phyloP scores from a whole-genome alignment of 2,113 vertebrate genomes.

The Ibidorhyncha struthersii region DNA sequence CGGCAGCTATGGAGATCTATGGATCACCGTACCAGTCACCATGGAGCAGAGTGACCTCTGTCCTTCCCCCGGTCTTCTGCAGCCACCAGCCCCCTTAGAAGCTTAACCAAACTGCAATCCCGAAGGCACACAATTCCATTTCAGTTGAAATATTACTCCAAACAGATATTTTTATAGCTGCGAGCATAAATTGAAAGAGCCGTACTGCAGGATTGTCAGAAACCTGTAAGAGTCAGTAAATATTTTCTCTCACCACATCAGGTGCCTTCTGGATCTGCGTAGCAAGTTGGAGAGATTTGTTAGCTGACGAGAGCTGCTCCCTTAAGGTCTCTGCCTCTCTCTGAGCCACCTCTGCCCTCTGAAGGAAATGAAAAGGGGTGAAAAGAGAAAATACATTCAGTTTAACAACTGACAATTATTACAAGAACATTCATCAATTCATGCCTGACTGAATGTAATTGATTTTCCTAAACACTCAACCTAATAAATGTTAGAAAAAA shows the following conservation, averaged over 20 bases:
- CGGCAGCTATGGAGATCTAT: neutral
- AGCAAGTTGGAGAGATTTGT: conserved; percentile 88
- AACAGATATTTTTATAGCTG: conserved; percentile 33
- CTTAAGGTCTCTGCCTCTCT: conserved; percentile 90
- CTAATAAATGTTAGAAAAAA: conserved; percentile 85
- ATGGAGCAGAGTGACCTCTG: neutral
- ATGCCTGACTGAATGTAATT: conserved; percentile 85
- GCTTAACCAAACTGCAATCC: neutral
- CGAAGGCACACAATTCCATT: neutral
- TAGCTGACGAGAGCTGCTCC: conserved; percentile 91
- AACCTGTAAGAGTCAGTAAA: conserved; percentile 29
- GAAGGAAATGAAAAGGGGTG: conserved; percentile 73
- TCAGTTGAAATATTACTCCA: neutral
- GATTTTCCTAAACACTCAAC: conserved; percentile 90
- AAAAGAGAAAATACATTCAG: conserved; percentile 80
- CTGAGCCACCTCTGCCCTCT: conserved; percentile 95
- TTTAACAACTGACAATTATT: conserved; percentile 88
- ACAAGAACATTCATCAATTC: conserved; percentile 89
- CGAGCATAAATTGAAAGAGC: neutral
- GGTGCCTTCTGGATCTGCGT: conserved; percentile 89
- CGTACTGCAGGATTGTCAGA: neutral
- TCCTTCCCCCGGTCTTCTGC: neutral
- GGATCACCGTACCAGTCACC: neutral
- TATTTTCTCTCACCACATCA: conserved; percentile 86
- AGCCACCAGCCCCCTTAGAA: neutral